phyloP scores from a whole-genome alignment of 2,113 vertebrate species.

The Urocolius indicus region DNA sequence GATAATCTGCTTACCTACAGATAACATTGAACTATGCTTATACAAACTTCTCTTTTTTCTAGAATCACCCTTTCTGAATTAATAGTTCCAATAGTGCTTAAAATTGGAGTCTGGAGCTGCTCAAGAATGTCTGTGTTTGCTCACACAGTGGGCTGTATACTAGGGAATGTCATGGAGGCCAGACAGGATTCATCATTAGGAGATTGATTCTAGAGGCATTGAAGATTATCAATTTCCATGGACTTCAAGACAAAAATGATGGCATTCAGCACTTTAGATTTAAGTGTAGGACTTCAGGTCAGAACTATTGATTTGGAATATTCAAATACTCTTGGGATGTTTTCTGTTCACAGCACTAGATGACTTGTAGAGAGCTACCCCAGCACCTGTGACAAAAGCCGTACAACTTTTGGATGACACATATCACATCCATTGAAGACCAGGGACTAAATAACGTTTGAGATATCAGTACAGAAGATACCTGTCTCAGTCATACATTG shows the following conservation, averaged over 20 bases:
- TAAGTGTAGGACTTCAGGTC: neutral
- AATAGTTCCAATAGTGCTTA: neutral
- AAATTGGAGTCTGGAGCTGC: neutral
- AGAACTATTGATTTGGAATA: neutral
- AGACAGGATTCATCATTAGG: neutral
- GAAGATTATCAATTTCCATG: neutral
- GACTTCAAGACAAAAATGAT: neutral
- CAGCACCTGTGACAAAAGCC: neutral
- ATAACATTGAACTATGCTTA: neutral
- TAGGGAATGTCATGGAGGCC: neutral
- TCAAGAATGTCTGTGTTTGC: neutral
- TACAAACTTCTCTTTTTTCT: neutral
- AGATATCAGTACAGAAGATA: neutral
- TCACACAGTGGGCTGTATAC: too few species aligned
- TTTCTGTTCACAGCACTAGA: neutral
- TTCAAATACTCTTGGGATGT: neutral
- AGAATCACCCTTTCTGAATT: neutral
- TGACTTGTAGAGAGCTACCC: neutral
- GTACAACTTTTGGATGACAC: neutral
- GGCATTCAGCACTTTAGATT: neutral
- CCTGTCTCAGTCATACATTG: neutral
- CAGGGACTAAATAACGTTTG: neutral
- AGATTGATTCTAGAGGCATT: neutral
- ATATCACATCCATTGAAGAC: fast-evolving
- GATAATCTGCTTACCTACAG: neutral